Percentiles rank a stretch among this genome's conserved stretches.
Conservation (phyloP, 2,113 vertebrate genomes). For the Scartelaos histophorus region DNA sequence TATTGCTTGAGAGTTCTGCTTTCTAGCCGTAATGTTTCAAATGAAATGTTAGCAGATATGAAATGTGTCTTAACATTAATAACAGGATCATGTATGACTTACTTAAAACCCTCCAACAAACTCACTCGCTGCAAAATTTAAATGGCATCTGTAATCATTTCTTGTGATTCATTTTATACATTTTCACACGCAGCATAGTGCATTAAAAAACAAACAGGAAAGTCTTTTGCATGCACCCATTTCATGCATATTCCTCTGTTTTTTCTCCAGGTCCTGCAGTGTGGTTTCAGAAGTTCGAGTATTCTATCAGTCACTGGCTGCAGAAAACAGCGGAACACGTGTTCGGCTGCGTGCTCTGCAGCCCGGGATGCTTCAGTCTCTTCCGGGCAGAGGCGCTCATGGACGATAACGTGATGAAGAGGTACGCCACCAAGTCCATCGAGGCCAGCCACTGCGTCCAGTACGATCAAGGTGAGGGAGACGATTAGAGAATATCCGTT, state of each 20-base stretch:
- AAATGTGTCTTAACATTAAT: too few species aligned
- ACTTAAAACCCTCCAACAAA: not conserved
- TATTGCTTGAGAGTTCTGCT: too few species aligned
- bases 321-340: constrained; percentile 79
- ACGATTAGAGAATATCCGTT: too few species aligned
- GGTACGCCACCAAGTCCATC: constrained; percentile 65
- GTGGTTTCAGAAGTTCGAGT: constrained; percentile 83
- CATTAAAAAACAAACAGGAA: not conserved
- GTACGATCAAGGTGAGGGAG: constrained; percentile 68
- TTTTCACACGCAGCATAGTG: not conserved
- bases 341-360: constrained; percentile 76
- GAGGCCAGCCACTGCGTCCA: constrained; percentile 69
- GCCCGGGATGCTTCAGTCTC: constrained; percentile 78
- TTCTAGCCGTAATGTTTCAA: too few species aligned
- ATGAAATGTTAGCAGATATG: too few species aligned
- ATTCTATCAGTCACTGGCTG: constrained; percentile 77
- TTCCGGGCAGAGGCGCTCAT: constrained; percentile 74
- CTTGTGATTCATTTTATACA: too few species aligned
- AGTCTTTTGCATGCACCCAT: not conserved
- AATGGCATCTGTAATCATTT: too few species aligned
- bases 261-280: constrained; percentile 68
- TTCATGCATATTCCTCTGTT: not conserved
- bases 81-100: too few species aligned
- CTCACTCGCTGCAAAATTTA: too few species aligned
- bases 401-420: constrained; percentile 79